Evolutionary conservation across 2,797 vertebrate species (phyloP), one percentile per base, ranked within the genome.

Genomic region (Astyanax mexicanus): DNA sequence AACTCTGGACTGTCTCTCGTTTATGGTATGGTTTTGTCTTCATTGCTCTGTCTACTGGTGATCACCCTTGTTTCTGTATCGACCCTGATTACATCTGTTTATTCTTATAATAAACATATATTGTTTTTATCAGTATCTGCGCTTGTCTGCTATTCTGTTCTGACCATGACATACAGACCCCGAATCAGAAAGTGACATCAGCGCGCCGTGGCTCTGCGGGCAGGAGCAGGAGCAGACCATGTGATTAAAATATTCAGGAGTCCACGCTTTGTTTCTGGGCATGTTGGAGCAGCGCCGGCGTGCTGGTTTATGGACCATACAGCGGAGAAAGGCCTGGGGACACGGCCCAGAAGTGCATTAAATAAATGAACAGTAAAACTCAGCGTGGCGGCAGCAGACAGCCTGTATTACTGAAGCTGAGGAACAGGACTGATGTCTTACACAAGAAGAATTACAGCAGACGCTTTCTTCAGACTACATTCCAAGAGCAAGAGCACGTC

Each of bases 241-340:
- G 73, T 84, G 82, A 83, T 84, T 79, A 80, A 89, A 84, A 84
- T 83, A 84, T 86, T 89, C 82, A 86, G 68, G 81, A 85, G 60
- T 80, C 82, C 81, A 77, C 77, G 78, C 84, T 85, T n/a, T 84
- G 84, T 87, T 88, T 86, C 81, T 71, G 72, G 69, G 78, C 78
- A 38, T 25, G 49, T 80, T 52, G 82, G 80, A 75, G 75, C 80
- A 81, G 23, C 61, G 57, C 25, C 84, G 88, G 72, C 81, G 81
- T 80, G 84, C 65, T 89, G 89, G 90, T 90, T 88, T 90, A 91
- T 92, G 81, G 89, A 83, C 86, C 76, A 23, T 66, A 32, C 77
- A 84, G 84, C 83, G 19, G 83, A 86, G 84, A 83, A 87, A 70
- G 74, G 85, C 90, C 88, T 78, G 29, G 1, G 87, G 90, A 86